Percentiles rank a stretch among this genome's conserved stretches.
Evolutionary conservation across 2,888 invertebrate genomes (phyloP).

Genomic region (Saturnia japonica): DNA sequence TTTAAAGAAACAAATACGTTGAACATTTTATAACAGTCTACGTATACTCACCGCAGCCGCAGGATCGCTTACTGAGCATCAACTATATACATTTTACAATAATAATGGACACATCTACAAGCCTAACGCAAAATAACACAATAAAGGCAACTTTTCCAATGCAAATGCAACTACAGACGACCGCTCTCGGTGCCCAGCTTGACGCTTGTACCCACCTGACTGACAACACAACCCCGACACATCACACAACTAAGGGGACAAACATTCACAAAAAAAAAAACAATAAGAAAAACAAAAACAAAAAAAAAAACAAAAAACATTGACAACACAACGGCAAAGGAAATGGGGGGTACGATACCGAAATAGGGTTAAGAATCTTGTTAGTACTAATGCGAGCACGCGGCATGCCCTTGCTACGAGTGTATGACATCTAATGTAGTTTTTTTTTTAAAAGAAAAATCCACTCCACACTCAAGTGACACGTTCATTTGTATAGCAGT

Average conservation of each 20-base stretch:
- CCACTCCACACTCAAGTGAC: conserved; percentile 80
- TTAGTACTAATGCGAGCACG: conserved; percentile 67
- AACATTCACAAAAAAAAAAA: conserved; percentile 67
- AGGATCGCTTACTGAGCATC: conserved; percentile 43
- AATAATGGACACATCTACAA: conserved; percentile 72
- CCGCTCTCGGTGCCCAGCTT: conserved; percentile 58
- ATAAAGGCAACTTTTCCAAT: conserved; percentile 66
- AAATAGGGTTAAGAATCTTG: conserved; percentile 48
- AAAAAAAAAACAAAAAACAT: conserved; percentile 54
- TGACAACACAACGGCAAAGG: conserved; percentile 77
- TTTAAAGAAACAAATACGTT: conserved; percentile 42
- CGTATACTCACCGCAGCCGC: conserved; percentile 66
- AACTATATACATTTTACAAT: conserved; percentile 60
- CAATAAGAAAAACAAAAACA: conserved; percentile 49
- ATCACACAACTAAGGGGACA: conserved; percentile 59
- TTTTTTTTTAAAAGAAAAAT: conserved; percentile 62
- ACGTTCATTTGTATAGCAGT: conserved; percentile 69
- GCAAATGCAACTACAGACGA: conserved; percentile 68
- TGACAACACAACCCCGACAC: conserved; percentile 64
- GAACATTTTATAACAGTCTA: conserved; percentile 49
- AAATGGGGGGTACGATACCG: conserved; percentile 54
- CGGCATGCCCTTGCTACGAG: conserved; percentile 68
- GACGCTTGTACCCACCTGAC: conserved; percentile 72
- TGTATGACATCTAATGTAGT: conserved; percentile 40
- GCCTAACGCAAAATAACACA: conserved; percentile 80